phyloP scores from a whole-genome alignment of 2,888 invertebrate genomes.

The Drosophila helvetica region DNA sequence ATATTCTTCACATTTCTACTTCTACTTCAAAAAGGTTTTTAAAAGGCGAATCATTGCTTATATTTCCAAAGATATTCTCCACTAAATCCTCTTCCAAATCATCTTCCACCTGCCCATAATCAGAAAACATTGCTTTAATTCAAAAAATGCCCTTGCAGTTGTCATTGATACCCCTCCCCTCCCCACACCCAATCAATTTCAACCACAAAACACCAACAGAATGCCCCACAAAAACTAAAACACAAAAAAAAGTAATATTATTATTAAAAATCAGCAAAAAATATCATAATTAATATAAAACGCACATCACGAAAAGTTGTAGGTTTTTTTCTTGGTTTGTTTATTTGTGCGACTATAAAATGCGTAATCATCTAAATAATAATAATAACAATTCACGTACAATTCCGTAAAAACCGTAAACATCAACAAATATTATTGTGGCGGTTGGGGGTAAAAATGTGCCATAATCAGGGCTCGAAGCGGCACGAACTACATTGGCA shows the following conservation, averaged over 20 bases:
- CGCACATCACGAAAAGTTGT: slow-evolving; percentile 58
- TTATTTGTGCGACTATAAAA: slow-evolving; percentile 36
- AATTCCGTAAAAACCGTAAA: slow-evolving; percentile 7
- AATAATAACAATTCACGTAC: slow-evolving; percentile 46
- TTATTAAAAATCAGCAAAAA: slow-evolving; percentile 3
- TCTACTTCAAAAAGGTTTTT: too few relatives aligned
- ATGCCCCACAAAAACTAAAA: slow-evolving; percentile 8
- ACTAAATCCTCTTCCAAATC: too few relatives aligned
- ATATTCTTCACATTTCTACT: too few relatives aligned
- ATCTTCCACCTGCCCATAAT: too few relatives aligned
- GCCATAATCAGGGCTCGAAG: slow-evolving; percentile 8
- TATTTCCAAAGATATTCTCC: too few relatives aligned
- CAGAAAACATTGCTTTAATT: too few relatives aligned
- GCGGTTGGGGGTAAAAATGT: slow-evolving; percentile 54
- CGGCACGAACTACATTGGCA: slow-evolving; percentile 19
- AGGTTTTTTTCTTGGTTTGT: slow-evolving; percentile 1
- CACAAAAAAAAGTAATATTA: slow-evolving; percentile 6
- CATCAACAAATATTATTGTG: slow-evolving; percentile 48
- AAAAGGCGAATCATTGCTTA: too few relatives aligned
- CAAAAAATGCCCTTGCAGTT: slow-evolving; percentile 12
- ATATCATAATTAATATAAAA: slow-evolving; percentile 42
- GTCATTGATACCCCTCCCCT: slow-evolving; percentile 22
- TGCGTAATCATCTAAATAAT: slow-evolving; percentile 64
- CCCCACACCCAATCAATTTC: slow-evolving; percentile 19
- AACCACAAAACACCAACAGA: not conserved